Evolutionary conservation across 2,113 vertebrate species (phyloP).

Genomic region (Indicator maculatus): DNA sequence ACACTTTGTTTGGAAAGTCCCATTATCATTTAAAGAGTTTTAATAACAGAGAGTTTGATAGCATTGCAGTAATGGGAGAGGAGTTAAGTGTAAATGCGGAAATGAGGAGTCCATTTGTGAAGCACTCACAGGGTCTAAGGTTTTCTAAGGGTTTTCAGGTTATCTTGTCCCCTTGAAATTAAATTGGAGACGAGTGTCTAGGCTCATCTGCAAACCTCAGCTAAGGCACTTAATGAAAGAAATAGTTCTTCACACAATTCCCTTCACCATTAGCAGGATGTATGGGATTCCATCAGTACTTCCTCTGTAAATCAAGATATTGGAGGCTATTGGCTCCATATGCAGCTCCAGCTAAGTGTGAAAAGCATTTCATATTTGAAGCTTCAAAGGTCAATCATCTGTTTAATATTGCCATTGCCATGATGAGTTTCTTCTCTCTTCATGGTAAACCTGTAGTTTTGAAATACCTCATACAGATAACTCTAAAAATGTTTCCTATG

Average conservation of each 20-base stretch:
- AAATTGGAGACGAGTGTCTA: background rate
- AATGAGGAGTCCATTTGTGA: background rate
- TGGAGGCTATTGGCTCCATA: background rate
- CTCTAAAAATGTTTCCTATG: background rate
- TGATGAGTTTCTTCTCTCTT: background rate
- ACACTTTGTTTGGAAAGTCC: background rate
- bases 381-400: slow-evolving; percentile 18
- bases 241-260: slow-evolving; percentile 11
- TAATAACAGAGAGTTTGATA: background rate
- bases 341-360: background rate
- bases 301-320: slow-evolving; percentile 44
- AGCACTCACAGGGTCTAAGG: background rate
- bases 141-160: slow-evolving; percentile 9
- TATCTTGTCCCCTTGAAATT: background rate
- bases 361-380: slow-evolving; percentile 1
- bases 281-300: slow-evolving; percentile 15
- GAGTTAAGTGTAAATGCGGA: background rate
- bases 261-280: slow-evolving; percentile 28
- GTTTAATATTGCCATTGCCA: slow-evolving; percentile 8
- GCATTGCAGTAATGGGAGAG: background rate
- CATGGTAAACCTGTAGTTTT: slow-evolving; percentile 1
- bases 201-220: background rate
- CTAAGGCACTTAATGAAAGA: slow-evolving; percentile 10
- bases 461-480: background rate
- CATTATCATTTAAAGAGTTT: background rate